A percentile compares a stretch with the other conserved stretches of the same genome.
These are phyloP conservation scores for Cyanoliseus patagonus DNA, from an alignment of 2,113 vertebrate species.

Conservation along the genomic window DNA sequence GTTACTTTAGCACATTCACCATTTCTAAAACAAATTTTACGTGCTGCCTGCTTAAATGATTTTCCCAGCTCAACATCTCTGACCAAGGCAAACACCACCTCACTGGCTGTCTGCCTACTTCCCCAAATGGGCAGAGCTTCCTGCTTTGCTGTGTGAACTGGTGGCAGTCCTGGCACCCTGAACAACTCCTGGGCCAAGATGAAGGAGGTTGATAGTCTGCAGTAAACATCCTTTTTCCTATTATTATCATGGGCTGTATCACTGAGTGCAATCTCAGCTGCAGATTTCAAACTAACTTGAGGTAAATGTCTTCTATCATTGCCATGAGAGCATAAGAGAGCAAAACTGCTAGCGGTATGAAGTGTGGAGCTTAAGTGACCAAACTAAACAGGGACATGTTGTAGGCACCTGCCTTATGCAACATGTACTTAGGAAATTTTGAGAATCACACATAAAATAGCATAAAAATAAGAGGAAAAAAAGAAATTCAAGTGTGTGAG, in stretches of 20 bases:
- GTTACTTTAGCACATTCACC: neutral
- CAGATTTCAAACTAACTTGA: constrained; percentile 12
- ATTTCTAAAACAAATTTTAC: neutral
- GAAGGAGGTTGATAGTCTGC: neutral
- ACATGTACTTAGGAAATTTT: neutral
- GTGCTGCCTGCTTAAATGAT: neutral
- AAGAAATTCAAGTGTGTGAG: neutral
- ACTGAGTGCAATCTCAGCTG: neutral
- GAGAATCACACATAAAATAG: neutral
- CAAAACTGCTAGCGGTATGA: neutral
- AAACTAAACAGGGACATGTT: neutral
- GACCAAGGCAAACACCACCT: constrained; percentile 48
- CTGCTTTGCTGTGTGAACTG: constrained; percentile 19
- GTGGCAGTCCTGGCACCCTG: neutral
- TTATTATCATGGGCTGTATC: neutral
- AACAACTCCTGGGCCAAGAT: neutral
- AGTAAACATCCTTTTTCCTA: constrained; percentile 50
- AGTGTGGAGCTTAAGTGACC: neutral
- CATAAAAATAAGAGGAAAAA: neutral
- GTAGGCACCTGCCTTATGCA: neutral
- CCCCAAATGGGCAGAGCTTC: neutral
- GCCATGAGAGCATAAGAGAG: neutral
- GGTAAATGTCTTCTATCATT: neutral
- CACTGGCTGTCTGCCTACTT: constrained; percentile 50
- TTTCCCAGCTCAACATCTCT: constrained; percentile 38